Base-by-base conservation (phyloP, 1,140 invertebrate species). In the Diabrotica virgifera region DNA sequence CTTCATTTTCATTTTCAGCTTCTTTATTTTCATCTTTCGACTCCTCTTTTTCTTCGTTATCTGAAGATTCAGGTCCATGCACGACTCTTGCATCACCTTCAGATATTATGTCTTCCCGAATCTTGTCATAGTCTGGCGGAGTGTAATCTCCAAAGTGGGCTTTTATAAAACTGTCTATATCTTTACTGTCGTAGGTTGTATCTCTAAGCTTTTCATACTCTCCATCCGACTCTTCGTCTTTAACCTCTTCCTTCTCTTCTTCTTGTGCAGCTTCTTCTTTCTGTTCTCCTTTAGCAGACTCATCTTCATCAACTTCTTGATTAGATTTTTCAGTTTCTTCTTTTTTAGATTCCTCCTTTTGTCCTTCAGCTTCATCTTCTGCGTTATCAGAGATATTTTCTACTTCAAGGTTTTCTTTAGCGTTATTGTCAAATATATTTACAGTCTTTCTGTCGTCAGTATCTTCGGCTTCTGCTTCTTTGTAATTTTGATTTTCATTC, bases 391-490 rank as follows among this genome's bases (percentile, higher is more conserved):
- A 6, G 13, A 36, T 11, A 35, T 53, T 12, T 40, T 70, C 65
- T 13, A 38, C 59, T 51, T 61, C 52, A 57, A 36, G 11, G n/a
- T 51, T 59, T 51, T 13, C 46, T 12, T 14, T 59, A 10, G 36
- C n/a, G 13, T 59, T n/a, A 24, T 46, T 12, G 38, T 40, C 40
- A 36, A 14, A 11, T 58, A 12, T 54, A 12, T 54, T 10, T 2
- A 35, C 9, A 8, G n/a, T 59, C 46, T 51, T 59, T 50, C 3
- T n/a, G 11, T 24, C 36, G 9, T 62, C 57, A 38, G 68, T 52
- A 35, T 55, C 55, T 50, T 59, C 50, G 8, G 54, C 59, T 60
- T 69, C 67, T n/a, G 24, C 40, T 46, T 46, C 40, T 38, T 59
- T 38, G 38, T 52, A 11, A 7, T 52, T 12, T 1, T 51, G 7